A percentile compares a stretch with the other conserved stretches of the same genome.
phyloP scores from a whole-genome alignment of 2,113 vertebrate genomes.

The Electrona antarctica region DNA sequence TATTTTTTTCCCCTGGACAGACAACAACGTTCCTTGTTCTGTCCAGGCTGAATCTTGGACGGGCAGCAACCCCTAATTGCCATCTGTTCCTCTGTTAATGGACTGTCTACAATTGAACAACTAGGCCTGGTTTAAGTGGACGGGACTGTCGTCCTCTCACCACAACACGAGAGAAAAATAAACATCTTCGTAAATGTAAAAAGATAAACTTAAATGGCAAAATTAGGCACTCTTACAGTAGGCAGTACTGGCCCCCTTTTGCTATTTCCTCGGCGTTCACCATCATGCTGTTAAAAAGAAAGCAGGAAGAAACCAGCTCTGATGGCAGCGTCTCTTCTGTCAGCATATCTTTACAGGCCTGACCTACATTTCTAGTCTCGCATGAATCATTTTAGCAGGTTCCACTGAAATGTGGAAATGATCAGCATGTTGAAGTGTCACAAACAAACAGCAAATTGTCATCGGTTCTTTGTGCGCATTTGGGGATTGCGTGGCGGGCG shows the following conservation, averaged over 20 bases:
- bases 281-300: conserved; percentile 33
- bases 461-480: conserved; percentile 37
- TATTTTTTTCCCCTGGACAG: no score
- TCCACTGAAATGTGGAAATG: conserved; percentile 30
- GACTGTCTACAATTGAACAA: conserved; percentile 21
- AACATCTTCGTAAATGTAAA: conserved; percentile 26
- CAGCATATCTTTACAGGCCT: conserved; percentile 55
- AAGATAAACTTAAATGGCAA: conserved; percentile 55
- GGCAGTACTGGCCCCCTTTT: conserved; percentile 64
- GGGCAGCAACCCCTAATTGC: no score
- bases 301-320: neutral
- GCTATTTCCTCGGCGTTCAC: conserved; percentile 36
- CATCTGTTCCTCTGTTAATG: neutral
- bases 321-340: conserved; percentile 47
- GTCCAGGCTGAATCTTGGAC: no score
- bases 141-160: conserved; percentile 34
- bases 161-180: conserved; percentile 16
- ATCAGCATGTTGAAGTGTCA: conserved; percentile 30
- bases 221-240: conserved; percentile 74
- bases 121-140: conserved; percentile 44
- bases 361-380: conserved; percentile 52
- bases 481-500: conserved; percentile 18
- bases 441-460: conserved; percentile 22
- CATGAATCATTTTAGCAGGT: conserved; percentile 27
- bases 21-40: no score